Evolutionary conservation across 2,888 invertebrate genomes (phyloP).

Genomic region (Rhingia rostrata): DNA sequence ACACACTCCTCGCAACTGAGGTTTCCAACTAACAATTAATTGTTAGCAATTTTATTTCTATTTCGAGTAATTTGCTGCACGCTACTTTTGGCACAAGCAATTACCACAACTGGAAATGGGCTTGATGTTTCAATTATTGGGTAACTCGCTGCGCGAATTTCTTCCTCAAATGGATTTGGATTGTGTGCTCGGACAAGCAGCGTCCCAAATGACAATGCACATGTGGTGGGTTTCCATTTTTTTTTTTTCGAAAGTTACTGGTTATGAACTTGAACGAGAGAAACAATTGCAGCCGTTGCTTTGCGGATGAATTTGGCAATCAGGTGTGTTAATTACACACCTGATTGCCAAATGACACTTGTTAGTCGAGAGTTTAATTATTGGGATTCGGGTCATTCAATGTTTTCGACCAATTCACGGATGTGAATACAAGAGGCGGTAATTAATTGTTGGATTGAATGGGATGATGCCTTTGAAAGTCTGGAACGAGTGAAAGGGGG

Average conservation of each 20-base stretch:
- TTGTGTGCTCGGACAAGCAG: background rate
- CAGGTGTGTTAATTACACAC: background rate
- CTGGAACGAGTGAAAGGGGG: too few relatives aligned
- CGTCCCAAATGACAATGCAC: background rate
- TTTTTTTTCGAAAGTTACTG: slow-evolving; percentile 14
- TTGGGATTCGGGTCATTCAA: too few relatives aligned
- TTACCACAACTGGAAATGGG: slow-evolving; percentile 11
- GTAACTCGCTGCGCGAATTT: slow-evolving; percentile 11
- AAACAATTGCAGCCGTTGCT: slow-evolving; percentile 21
- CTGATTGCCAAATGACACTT: too few relatives aligned
- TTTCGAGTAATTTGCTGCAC: slow-evolving; percentile 39
- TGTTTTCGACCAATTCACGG: too few relatives aligned
- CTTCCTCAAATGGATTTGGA: slow-evolving; percentile 12
- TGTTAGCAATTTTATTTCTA: slow-evolving; percentile 3
- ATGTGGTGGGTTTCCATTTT: too few relatives aligned
- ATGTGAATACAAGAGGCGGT: too few relatives aligned
- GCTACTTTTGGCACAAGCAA: slow-evolving; percentile 16
- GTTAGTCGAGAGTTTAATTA: too few relatives aligned
- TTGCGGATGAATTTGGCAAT: slow-evolving; percentile 19
- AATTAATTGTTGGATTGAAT: too few relatives aligned
- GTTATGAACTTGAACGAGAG: slow-evolving; percentile 41
- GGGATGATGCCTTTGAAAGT: too few relatives aligned
- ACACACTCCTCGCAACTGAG: slow-evolving; percentile 24
- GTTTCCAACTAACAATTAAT: slow-evolving; percentile 44
- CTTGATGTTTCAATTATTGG: slow-evolving; percentile 41